phyloP scores from a whole-genome alignment of 1,140 invertebrate genomes.

The Phymorhynchus buccinoides region DNA sequence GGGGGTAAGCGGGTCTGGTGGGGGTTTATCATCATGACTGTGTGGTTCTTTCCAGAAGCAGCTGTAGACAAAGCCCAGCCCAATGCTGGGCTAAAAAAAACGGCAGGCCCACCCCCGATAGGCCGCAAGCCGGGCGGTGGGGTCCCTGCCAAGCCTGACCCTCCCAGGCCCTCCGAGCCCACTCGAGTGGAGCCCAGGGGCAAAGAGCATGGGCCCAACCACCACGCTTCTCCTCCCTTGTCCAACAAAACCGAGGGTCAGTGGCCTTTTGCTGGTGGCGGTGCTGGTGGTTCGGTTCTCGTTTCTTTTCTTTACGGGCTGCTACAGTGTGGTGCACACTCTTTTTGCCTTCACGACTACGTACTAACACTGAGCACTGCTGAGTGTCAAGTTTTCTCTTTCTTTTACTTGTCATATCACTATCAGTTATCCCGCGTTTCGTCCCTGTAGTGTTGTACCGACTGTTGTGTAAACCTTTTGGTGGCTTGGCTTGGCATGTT shows the following conservation, averaged over 20 bases:
- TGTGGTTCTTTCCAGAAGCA: slow-evolving; percentile 36
- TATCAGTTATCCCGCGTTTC: too few relatives aligned
- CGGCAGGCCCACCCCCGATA: slow-evolving; percentile 69
- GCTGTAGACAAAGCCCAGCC: slow-evolving; percentile 54
- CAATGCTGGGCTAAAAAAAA: slow-evolving; percentile 70
- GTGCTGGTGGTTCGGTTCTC: not conserved
- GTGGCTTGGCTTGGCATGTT: too few relatives aligned
- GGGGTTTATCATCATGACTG: not conserved
- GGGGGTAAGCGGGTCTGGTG: too few relatives aligned
- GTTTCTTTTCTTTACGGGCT: not conserved
- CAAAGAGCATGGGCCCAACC: slow-evolving; percentile 27
- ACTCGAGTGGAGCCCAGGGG: slow-evolving; percentile 37
- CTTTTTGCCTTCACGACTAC: too few relatives aligned
- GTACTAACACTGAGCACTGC: too few relatives aligned
- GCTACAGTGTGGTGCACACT: not conserved
- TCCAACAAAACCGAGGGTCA: slow-evolving; percentile 29
- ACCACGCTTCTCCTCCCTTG: not conserved
- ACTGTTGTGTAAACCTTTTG: too few relatives aligned
- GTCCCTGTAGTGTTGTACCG: too few relatives aligned
- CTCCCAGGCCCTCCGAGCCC: slow-evolving; percentile 48
- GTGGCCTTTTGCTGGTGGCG: slow-evolving; percentile 4
- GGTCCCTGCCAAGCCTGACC: slow-evolving; percentile 42
- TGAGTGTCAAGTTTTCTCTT: too few relatives aligned
- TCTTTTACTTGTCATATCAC: too few relatives aligned
- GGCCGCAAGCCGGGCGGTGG: slow-evolving; percentile 61